These are phyloP conservation scores for Brachystomella parvula DNA, from an alignment of 1,140 invertebrate species.

Conservation along the genomic window DNA sequence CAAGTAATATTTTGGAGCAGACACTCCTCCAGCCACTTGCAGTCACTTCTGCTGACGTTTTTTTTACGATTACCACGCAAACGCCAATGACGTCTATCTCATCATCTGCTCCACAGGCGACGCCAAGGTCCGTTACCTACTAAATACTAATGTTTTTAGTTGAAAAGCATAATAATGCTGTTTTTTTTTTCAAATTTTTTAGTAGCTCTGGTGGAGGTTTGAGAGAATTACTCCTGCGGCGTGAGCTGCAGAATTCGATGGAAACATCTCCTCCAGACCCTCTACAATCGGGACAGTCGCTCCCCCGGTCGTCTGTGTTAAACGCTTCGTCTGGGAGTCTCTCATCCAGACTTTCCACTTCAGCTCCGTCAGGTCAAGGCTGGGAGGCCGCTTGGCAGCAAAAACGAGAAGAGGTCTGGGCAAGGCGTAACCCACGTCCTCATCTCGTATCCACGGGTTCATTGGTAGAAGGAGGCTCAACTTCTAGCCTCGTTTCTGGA, in stretches of 20 bases:
- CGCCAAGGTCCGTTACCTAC: slow-evolving; percentile 10
- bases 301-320: slow-evolving; percentile 37
- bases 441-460: slow-evolving; percentile 79
- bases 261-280: slow-evolving; percentile 37
- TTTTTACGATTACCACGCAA: background rate
- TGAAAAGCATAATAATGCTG: background rate
- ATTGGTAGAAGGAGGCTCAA: slow-evolving; percentile 70
- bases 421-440: slow-evolving; percentile 69
- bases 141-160: background rate
- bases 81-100: background rate
- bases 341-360: slow-evolving; percentile 64
- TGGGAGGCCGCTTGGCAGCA: slow-evolving; percentile 38
- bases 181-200: slow-evolving; percentile 3
- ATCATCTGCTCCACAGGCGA: slow-evolving; percentile 16
- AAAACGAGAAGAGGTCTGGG: slow-evolving; percentile 68
- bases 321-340: slow-evolving; percentile 33
- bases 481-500: slow-evolving; percentile 72
- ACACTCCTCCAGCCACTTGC: slow-evolving; percentile 16
- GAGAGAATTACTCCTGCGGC: slow-evolving; percentile 33
- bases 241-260: slow-evolving; percentile 36
- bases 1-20: slow-evolving; percentile 21
- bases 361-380: slow-evolving; percentile 63
- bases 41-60: background rate
- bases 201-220: slow-evolving; percentile 30
- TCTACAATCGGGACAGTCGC: slow-evolving; percentile 43